Conservation (phyloP, 2,113 vertebrate species). For the Cygnus atratus region DNA sequence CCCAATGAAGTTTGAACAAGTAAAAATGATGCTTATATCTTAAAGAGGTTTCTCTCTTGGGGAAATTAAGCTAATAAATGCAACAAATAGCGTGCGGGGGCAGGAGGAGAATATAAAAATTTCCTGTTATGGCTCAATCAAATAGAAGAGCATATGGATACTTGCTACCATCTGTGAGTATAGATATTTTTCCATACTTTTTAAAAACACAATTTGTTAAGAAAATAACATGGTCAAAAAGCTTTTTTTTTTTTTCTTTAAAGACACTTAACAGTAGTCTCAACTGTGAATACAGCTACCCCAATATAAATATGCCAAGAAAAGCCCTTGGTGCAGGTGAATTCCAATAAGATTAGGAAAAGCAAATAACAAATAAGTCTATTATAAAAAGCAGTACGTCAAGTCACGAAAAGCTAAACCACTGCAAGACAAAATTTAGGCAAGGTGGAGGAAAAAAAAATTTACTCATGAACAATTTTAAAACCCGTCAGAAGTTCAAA, state of each 20-base stretch:
- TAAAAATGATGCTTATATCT: slow-evolving; percentile 31
- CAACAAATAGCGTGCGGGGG: background rate
- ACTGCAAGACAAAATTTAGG: background rate
- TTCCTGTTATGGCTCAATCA: slow-evolving; percentile 28
- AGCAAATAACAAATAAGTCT: background rate
- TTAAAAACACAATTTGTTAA: slow-evolving; percentile 16
- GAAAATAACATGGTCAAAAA: background rate
- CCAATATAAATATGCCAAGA: background rate
- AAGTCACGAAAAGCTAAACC: background rate
- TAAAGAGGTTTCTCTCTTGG: slow-evolving; percentile 34
- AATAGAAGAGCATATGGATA: slow-evolving; percentile 24
- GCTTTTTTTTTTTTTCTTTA: background rate
- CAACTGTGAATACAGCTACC: background rate
- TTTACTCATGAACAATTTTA: background rate
- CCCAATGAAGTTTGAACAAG: background rate
- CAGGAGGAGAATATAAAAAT: background rate
- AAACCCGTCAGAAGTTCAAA: background rate
- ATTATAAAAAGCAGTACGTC: background rate
- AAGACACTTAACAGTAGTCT: background rate
- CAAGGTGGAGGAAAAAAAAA: background rate
- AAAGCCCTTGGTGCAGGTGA: background rate
- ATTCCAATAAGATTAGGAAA: background rate
- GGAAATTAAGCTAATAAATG: slow-evolving; percentile 26
- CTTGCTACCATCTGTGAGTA: slow-evolving; percentile 16
- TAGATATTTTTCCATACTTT: background rate